Evolutionary conservation across 2,888 invertebrate genomes (phyloP).

Genomic region (Drosophila barbarae): DNA sequence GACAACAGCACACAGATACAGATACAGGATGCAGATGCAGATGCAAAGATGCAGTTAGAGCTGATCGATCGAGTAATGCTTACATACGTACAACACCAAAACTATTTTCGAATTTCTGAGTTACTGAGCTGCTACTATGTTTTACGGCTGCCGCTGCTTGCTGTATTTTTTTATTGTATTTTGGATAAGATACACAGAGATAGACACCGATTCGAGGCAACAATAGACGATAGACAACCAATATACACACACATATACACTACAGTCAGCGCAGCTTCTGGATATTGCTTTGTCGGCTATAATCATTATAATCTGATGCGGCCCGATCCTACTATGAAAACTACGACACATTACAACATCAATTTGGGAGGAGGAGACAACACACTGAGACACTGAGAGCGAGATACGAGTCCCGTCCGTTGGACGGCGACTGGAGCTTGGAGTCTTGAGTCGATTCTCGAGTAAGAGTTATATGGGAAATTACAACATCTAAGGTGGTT

Average conservation of each 20-base stretch:
- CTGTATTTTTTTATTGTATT: conserved; percentile 10
- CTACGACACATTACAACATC: conserved; percentile 64
- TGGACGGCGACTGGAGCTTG: neutral
- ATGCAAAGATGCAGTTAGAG: conserved; percentile 22
- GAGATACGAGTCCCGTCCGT: conserved; percentile 5
- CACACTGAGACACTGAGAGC: conserved; percentile 13
- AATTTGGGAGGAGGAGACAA: conserved; percentile 44
- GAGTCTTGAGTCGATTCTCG: conserved; percentile 20
- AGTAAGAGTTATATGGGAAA: conserved; percentile 55
- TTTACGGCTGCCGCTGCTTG: conserved; percentile 7
- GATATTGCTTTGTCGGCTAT: conserved; percentile 39
- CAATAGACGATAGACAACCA: conserved; percentile 44
- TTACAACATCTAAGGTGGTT: conserved; percentile 80
- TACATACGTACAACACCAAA: conserved; percentile 69
- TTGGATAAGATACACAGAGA: conserved; percentile 29
- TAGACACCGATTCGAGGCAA: conserved; percentile 40
- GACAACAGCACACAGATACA: conserved; percentile 64
- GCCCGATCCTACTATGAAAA: conserved; percentile 46
- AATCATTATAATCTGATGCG: conserved; percentile 16
- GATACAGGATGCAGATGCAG: conserved; percentile 56
- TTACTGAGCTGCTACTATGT: conserved; percentile 19
- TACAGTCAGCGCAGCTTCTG: conserved; percentile 17
- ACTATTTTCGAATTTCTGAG: conserved; percentile 51
- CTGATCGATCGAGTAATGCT: conserved; percentile 41
- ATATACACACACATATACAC: conserved; percentile 24